These are phyloP conservation scores for Drosophila chauvacae DNA, from an alignment of 1,140 invertebrate genomes.

Conservation along the genomic window DNA sequence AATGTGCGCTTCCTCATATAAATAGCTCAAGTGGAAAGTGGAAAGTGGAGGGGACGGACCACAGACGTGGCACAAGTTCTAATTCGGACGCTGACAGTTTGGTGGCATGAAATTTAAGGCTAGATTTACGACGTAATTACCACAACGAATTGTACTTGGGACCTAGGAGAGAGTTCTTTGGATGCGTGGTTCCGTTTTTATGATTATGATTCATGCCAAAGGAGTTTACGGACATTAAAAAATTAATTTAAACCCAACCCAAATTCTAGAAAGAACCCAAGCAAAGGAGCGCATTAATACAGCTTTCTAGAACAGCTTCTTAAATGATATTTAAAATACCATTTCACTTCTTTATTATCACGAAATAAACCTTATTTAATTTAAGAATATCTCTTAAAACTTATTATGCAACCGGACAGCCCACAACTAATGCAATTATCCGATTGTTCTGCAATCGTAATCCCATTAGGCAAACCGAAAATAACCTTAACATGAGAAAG, in stretches of 20 bases:
- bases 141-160: slow-evolving; percentile 54
- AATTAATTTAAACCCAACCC: not conserved
- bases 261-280: not conserved
- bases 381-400: not conserved
- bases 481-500: slow-evolving; percentile 6
- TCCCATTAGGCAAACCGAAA: slow-evolving; percentile 2
- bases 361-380: not conserved
- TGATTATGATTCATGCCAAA: not conserved
- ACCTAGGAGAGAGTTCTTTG: slow-evolving; percentile 43
- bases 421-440: not conserved
- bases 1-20: slow-evolving; percentile 50
- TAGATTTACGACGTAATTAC: slow-evolving; percentile 74
- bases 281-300: too few species aligned
- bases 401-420: too few species aligned
- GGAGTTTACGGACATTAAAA: not conserved
- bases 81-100: slow-evolving; percentile 75
- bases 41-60: slow-evolving; percentile 26
- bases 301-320: too few species aligned
- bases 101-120: slow-evolving; percentile 67
- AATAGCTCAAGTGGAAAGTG: slow-evolving; percentile 56
- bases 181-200: not conserved
- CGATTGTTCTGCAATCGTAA: not conserved
- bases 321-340: not conserved
- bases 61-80: slow-evolving; percentile 65
- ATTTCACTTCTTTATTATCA: not conserved